Percentiles rank a stretch among this genome's conserved stretches.
Evolutionary conservation across 2,113 vertebrate genomes (phyloP).

Genomic region (Hyperopisus bebe): DNA sequence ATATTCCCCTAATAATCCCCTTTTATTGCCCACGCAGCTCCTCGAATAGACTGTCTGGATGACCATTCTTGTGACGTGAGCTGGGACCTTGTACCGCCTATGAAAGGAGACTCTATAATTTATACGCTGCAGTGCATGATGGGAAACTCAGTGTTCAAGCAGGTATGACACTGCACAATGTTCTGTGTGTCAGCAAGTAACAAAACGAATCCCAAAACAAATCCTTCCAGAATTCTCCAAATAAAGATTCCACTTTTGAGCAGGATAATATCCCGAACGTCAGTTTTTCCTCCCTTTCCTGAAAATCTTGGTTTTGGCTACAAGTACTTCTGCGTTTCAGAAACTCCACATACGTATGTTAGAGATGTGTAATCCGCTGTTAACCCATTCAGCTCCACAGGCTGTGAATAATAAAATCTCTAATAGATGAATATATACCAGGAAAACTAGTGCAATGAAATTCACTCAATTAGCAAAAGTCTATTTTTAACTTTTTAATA

Average conservation of each 20-base stretch:
- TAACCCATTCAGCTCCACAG: neutral
- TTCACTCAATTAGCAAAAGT: neutral
- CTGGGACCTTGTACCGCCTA: conserved; percentile 81
- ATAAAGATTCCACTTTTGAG: neutral
- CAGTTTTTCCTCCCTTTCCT: neutral
- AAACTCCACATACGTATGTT: neutral
- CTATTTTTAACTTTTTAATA: neutral
- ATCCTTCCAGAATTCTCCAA: neutral
- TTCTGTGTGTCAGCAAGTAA: neutral
- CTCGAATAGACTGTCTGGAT: conserved; percentile 81
- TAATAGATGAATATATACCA: neutral
- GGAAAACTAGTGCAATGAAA: neutral
- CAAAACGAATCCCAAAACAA: too few relatives aligned
- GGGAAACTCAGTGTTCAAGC: conserved; percentile 91
- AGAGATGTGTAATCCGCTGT: neutral
- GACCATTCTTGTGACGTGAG: conserved; percentile 83
- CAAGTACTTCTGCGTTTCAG: neutral
- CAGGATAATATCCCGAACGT: neutral
- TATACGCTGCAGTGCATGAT: conserved; percentile 88
- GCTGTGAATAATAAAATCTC: neutral
- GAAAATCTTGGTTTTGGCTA: neutral
- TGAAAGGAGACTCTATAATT: conserved; percentile 90
- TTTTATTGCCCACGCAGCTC: conserved; percentile 56
- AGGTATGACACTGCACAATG: conserved; percentile 59
- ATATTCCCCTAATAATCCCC: neutral